Conservation (phyloP, 2,888 invertebrate genomes). For the Alentia gelatinosa region DNA sequence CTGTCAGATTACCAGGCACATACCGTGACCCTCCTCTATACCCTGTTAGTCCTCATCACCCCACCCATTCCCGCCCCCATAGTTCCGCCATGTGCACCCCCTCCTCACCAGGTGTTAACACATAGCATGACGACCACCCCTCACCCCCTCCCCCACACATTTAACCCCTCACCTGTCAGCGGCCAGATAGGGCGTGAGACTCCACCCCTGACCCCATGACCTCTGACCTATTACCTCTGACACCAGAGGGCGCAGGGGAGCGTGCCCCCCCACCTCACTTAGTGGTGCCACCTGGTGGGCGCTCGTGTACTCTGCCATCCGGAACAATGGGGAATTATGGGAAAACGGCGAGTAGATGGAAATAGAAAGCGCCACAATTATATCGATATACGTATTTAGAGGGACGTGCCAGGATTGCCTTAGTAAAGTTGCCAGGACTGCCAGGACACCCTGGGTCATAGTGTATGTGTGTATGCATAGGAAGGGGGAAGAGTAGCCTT, state of each 20-base stretch:
- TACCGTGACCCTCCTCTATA: neutral
- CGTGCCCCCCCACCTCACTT: neutral
- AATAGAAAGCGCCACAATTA: neutral
- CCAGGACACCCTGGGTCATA: too few relatives aligned
- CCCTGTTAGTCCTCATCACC: neutral
- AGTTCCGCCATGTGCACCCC: neutral
- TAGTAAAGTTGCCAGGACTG: too few relatives aligned
- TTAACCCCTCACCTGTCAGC: constrained; percentile 20
- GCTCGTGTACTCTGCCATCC: neutral
- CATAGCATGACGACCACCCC: neutral
- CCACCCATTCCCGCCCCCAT: neutral
- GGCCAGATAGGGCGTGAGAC: neutral
- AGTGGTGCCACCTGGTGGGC: neutral
- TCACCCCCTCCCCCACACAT: neutral
- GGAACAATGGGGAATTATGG: neutral
- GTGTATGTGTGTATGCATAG: too few relatives aligned
- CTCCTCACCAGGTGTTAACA: neutral
- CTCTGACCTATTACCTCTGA: neutral
- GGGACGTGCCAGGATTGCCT: too few relatives aligned
- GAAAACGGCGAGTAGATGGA: neutral
- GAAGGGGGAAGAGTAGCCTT: too few relatives aligned
- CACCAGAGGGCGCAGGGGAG: neutral
- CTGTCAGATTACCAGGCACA: too few relatives aligned
- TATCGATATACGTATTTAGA: neutral
- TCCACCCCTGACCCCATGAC: neutral